Evolutionary conservation across 2,888 invertebrate species (phyloP), one percentile per base, ranked within the genome.

Genomic region (Heterodera filipjevi): DNA sequence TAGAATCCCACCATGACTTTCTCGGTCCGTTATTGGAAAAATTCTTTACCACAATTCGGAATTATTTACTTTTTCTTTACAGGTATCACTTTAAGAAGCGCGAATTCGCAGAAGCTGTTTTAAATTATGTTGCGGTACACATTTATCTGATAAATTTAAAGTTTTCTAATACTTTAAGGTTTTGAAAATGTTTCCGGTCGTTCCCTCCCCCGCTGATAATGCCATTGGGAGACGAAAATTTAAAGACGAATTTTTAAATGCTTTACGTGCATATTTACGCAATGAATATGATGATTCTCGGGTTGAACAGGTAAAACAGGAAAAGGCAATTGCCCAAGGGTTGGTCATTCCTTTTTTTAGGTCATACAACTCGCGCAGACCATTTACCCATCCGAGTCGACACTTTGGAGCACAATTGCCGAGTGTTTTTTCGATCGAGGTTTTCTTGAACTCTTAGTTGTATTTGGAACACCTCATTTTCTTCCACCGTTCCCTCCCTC

Each of bases 211-310:
- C 77, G 14, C 49, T n/a, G 49, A 39, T 30, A 19, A 3, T 68
- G 30, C 39, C 33, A 27, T 49, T 44, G 73, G 53, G 16, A 46
- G 73, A 12, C 49, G 44, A 10, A 46, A 71, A 71, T 79, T 35
- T 49, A 32, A 53, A 14, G 78, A 39, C 46, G 79, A 79, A 64
- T 79, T 79, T 71, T 33, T 79, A 19, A 71, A 27, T 59, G 77
- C 77, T 19, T 32, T 79, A 22, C 71, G 46, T 19, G 71, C 70
- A 3, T 79, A 72, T 79, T 66, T 79, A 27, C 68, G 49, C 32
- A 22, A 33, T 6, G 79, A 79, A 68, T 68, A 16, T 19, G 68
- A 72, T 49, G 64, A 39, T n/a, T 27, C n/a, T 44, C 71, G 66
- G n/a, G 59, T 73, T 22, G 46, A 59, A 19, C 59, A 77, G 44